phyloP scores from a whole-genome alignment of 2,797 vertebrate genomes.

The Galaxias olidus region DNA sequence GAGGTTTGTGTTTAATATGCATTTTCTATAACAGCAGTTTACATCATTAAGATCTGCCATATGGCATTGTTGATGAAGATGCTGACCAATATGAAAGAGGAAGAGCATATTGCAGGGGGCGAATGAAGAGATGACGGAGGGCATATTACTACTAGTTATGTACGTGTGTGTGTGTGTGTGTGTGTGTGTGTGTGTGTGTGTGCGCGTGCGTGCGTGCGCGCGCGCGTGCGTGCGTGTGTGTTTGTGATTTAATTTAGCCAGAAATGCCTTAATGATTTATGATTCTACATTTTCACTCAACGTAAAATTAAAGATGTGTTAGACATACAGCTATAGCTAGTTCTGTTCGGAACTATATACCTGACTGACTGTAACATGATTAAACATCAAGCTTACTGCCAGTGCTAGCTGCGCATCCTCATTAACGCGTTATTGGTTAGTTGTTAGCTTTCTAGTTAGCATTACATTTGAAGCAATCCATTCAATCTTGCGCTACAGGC shows the following conservation, averaged over 20 bases:
- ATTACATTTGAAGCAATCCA: background rate
- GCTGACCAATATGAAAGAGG: slow-evolving; percentile 49
- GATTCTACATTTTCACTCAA: background rate
- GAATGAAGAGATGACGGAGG: slow-evolving; percentile 39
- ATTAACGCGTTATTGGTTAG: slow-evolving; percentile 40
- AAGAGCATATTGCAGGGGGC: slow-evolving; percentile 44
- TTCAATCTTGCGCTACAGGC: slow-evolving; percentile 22
- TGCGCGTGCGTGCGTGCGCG: too few relatives aligned
- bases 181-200: too few relatives aligned
- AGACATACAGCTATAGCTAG: slow-evolving; percentile 10
- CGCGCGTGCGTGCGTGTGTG: too few relatives aligned
- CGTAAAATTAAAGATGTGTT: background rate
- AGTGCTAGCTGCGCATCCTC: slow-evolving; percentile 53
- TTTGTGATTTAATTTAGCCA: background rate
- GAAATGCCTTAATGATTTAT: background rate
- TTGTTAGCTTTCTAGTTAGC: slow-evolving; percentile 25
- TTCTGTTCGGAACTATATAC: slow-evolving; percentile 17
- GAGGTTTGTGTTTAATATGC: slow-evolving; percentile 63
- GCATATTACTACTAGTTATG: background rate
- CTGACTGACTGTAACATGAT: background rate
- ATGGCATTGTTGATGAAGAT: slow-evolving; percentile 26
- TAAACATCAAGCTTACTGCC: background rate
- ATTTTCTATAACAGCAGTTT: background rate
- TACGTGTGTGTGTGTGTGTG: background rate
- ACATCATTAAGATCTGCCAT: slow-evolving; percentile 3